A percentile compares a stretch with the other conserved stretches of the same genome.
phyloP scores from a whole-genome alignment of 1,140 invertebrate genomes.

The Venturia canescens region DNA sequence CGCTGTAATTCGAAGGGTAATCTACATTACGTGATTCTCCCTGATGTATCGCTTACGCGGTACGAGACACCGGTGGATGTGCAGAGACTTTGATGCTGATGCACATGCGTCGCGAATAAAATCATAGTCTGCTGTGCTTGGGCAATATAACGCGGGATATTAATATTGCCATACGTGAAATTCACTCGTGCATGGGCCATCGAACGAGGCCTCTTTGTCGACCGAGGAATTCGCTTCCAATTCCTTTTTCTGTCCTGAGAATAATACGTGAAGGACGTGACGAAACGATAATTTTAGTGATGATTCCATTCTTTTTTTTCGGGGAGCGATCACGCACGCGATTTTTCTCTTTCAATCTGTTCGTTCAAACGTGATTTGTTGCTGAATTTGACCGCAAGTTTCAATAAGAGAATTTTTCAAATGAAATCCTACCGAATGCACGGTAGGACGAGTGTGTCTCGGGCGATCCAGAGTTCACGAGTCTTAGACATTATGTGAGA shows the following conservation, averaged over 20 bases:
- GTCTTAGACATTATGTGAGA: no score
- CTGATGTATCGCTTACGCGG: slow-evolving; percentile 32
- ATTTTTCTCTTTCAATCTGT: not conserved
- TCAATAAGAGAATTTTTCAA: no score
- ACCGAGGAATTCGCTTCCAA: not conserved
- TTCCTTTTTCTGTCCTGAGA: not conserved
- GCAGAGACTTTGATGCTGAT: not conserved
- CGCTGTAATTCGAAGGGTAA: slow-evolving; percentile 29
- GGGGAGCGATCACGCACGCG: not conserved
- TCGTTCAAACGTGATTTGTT: no score
- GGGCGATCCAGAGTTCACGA: no score
- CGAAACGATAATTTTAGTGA: no score
- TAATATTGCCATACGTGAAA: not conserved
- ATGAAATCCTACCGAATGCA: no score
- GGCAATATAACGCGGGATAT: not conserved
- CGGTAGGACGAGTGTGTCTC: no score
- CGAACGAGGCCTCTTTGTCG: not conserved
- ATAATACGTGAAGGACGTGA: not conserved
- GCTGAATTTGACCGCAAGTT: no score
- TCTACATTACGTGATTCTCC: slow-evolving; percentile 31
- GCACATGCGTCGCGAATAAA: not conserved
- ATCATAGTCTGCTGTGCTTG: not conserved
- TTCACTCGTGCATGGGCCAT: not conserved
- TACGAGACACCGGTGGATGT: not conserved
- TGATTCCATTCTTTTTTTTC: not conserved